phyloP scores from a whole-genome alignment of 2,888 invertebrate species.

The Iselma pallidipennis region DNA sequence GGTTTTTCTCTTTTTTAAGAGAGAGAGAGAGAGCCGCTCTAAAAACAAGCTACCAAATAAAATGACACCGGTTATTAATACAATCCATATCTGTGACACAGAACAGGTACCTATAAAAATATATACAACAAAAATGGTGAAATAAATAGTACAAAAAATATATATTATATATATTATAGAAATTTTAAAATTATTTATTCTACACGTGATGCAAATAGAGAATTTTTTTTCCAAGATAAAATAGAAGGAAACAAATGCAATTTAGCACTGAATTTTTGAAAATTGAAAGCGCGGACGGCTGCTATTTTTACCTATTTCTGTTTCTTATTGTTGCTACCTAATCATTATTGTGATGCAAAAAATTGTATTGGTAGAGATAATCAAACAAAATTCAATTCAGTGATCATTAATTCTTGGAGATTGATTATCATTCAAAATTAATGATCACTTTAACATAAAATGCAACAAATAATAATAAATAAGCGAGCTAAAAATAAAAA shows the following conservation, averaged over 20 bases:
- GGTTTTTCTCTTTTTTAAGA: too few species aligned
- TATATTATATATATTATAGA: constrained; percentile 21
- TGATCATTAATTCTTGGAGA: background rate
- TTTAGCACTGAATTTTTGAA: background rate
- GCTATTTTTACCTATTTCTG: constrained; percentile 28
- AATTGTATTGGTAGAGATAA: constrained; percentile 11
- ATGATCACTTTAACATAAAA: background rate
- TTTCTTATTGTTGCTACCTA: background rate
- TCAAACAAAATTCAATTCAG: background rate
- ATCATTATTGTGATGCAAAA: constrained; percentile 35
- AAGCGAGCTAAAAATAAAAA: constrained; percentile 39
- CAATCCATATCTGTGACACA: constrained; percentile 50
- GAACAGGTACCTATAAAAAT: constrained; percentile 57
- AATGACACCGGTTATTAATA: constrained; percentile 47
- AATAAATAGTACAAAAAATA: constrained; percentile 30
- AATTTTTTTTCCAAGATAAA: background rate
- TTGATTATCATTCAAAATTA: background rate
- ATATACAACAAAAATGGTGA: constrained; percentile 40
- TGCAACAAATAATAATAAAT: constrained; percentile 27
- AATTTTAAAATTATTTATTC: background rate
- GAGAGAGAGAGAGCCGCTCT: constrained; percentile 24
- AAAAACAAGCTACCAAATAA: constrained; percentile 31
- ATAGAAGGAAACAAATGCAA: background rate
- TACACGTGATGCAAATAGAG: background rate
- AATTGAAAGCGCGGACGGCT: constrained; percentile 31